Percentiles rank a stretch among this genome's conserved stretches.
These are phyloP conservation scores for Platysternon megacephalum DNA, from an alignment of 2,113 vertebrate genomes.

Conservation along the genomic window DNA sequence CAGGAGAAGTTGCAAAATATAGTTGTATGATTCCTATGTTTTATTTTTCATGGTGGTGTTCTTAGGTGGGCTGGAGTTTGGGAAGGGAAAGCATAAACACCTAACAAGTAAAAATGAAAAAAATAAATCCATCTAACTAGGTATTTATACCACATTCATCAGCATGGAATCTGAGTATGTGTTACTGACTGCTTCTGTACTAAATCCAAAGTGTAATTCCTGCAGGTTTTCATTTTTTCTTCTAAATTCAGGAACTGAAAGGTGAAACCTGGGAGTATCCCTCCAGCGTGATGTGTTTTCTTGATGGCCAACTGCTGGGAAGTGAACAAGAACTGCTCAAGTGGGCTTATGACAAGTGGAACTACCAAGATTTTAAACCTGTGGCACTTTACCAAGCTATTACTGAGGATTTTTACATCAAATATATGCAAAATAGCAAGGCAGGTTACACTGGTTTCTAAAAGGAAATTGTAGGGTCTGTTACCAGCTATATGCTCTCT, in stretches of 20 bases:
- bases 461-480: not conserved
- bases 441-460: slow-evolving; percentile 74
- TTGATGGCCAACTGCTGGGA: slow-evolving; percentile 84
- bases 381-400: slow-evolving; percentile 78
- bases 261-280: slow-evolving; percentile 86
- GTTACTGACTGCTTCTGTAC: not conserved
- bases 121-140: not conserved
- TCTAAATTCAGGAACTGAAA: slow-evolving; percentile 82
- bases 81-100: slow-evolving; percentile 31
- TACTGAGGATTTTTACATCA: slow-evolving; percentile 79
- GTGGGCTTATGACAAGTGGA: slow-evolving; percentile 84
- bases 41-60: not conserved
- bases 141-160: not conserved
- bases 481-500: not conserved
- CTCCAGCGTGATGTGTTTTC: slow-evolving; percentile 86
- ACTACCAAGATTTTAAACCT: slow-evolving; percentile 73
- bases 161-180: not conserved
- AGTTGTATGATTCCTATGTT: not conserved
- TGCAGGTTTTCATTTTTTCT: not conserved
- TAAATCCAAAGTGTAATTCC: not conserved
- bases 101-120: not conserved
- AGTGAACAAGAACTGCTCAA: slow-evolving; percentile 79
- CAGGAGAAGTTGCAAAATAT: not conserved
- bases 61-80: not conserved
- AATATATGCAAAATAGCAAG: slow-evolving; percentile 83